Evolutionary conservation across 2,113 vertebrate genomes (phyloP).

Genomic region (Cygnus atratus): DNA sequence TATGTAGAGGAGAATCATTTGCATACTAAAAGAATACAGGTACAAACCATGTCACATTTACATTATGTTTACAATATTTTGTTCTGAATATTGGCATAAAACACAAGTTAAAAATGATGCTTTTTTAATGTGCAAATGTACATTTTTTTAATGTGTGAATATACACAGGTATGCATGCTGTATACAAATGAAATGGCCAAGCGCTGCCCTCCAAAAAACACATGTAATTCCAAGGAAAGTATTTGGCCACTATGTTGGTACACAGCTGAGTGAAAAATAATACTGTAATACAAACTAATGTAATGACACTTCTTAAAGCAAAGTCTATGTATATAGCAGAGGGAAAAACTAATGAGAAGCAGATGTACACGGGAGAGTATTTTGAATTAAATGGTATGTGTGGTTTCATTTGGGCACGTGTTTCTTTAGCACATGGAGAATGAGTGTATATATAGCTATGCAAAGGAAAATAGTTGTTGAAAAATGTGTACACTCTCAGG

Average conservation of each 20-base stretch:
- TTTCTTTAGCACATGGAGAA: slow-evolving; percentile 20
- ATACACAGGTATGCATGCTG: background rate
- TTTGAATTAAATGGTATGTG: slow-evolving; percentile 42
- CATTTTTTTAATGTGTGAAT: background rate
- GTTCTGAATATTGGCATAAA: background rate
- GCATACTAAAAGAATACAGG: background rate
- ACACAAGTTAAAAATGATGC: background rate
- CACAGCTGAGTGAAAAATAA: background rate
- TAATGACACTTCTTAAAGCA: slow-evolving; percentile 64
- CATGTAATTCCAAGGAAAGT: background rate
- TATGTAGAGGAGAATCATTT: background rate
- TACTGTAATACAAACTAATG: slow-evolving; percentile 14
- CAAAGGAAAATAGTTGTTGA: slow-evolving; percentile 58
- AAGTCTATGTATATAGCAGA: slow-evolving; percentile 50
- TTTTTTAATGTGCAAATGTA: background rate
- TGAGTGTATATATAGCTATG: slow-evolving; percentile 5
- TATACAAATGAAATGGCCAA: background rate
- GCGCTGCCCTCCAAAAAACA: background rate
- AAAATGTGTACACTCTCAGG: background rate
- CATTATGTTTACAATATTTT: background rate
- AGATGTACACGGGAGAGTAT: slow-evolving; percentile 56
- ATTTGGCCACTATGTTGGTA: background rate
- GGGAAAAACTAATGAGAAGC: slow-evolving; percentile 66
- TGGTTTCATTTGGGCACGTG: slow-evolving; percentile 30
- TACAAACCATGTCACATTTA: background rate